Conservation (phyloP, 2,797 vertebrate genomes). For the Halcyon badia region DNA sequence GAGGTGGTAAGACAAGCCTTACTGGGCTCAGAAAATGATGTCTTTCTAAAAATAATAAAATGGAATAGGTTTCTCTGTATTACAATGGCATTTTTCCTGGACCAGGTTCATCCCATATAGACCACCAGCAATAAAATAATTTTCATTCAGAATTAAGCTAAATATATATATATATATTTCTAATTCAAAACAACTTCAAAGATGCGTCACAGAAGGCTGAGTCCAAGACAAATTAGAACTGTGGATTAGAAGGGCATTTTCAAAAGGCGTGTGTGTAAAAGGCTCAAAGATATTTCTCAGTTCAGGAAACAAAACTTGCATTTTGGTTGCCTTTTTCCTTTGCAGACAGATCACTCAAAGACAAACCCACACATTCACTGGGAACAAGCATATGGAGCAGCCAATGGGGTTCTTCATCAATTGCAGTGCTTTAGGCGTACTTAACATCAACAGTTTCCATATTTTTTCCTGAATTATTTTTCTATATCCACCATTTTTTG, state of each 20-base stretch:
- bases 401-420: background rate
- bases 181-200: conserved; percentile 26
- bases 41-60: background rate
- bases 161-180: background rate
- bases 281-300: background rate
- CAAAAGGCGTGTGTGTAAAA: background rate
- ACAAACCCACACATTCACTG: background rate
- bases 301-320: background rate
- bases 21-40: background rate
- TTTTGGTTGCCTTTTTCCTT: background rate
- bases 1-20: background rate
- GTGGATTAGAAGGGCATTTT: conserved; percentile 15
- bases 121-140: background rate
- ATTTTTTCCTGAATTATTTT: background rate
- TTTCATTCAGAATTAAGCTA: background rate
- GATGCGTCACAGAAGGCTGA: background rate
- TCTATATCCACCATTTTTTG: background rate
- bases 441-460: background rate
- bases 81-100: background rate
- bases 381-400: background rate
- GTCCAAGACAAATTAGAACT: background rate
- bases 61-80: background rate
- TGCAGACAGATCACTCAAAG: background rate
- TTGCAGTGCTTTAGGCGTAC: background rate
- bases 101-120: background rate